Evolutionary conservation across 1,140 invertebrate genomes (phyloP).

Genomic region (Drosophila bocqueti): DNA sequence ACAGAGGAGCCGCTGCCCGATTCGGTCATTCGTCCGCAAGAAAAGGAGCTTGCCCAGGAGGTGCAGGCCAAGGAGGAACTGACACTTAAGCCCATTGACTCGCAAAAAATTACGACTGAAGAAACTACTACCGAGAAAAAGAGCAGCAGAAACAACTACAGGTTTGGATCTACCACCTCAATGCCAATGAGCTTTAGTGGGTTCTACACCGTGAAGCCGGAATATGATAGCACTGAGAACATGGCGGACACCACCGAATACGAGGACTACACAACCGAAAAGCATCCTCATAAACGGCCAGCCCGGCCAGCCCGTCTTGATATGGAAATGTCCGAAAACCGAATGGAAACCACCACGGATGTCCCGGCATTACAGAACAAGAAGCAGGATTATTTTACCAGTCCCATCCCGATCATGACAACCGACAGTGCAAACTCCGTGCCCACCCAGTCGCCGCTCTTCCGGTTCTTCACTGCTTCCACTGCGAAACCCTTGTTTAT

Average conservation of each 20-base stretch:
- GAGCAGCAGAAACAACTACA: not conserved
- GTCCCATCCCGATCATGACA: not conserved
- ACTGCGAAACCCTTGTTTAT: not conserved
- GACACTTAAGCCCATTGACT: not conserved
- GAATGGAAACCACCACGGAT: constrained; percentile 29
- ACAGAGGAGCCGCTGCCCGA: constrained; percentile 64
- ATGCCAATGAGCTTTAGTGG: not conserved
- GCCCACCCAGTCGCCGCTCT: not conserved
- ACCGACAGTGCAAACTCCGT: not conserved
- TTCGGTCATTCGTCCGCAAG: constrained; percentile 50
- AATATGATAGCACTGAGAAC: not conserved
- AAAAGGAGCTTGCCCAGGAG: constrained; percentile 19
- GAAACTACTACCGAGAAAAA: constrained; percentile 10
- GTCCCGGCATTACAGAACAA: not conserved
- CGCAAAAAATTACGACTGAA: not conserved
- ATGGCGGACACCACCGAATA: constrained; percentile 7
- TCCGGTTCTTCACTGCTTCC: constrained; percentile 1
- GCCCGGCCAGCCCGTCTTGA: not conserved
- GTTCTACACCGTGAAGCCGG: not conserved
- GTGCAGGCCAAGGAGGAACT: not conserved
- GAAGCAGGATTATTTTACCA: not conserved
- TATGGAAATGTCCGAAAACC: constrained; percentile 25
- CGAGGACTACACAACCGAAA: constrained; percentile 1
- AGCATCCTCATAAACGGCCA: not conserved
- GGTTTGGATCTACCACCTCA: constrained; percentile 4